These are phyloP conservation scores for Pseudococcus longispinus DNA, from an alignment of 2,888 invertebrate genomes.

Conservation along the genomic window DNA sequence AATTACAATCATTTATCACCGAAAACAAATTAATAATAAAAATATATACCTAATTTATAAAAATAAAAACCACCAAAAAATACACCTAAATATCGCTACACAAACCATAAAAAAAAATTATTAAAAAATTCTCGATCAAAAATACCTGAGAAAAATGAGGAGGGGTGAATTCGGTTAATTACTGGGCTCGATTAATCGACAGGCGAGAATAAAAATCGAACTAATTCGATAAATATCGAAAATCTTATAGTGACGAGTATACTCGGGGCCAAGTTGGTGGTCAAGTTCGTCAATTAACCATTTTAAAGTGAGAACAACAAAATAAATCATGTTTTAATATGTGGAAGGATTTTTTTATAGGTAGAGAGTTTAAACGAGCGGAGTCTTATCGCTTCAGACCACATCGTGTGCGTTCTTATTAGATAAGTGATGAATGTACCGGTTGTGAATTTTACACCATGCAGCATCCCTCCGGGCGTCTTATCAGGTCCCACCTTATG, in stretches of 20 bases:
- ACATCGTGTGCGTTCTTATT: slow-evolving; percentile 56
- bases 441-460: slow-evolving; percentile 56
- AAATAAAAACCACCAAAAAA: background rate
- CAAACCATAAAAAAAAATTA: too few relatives aligned
- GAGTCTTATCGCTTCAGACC: slow-evolving; percentile 53
- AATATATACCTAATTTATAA: background rate
- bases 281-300: slow-evolving; percentile 56
- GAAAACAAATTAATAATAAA: slow-evolving; percentile 16
- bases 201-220: background rate
- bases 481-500: slow-evolving; percentile 56
- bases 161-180: background rate
- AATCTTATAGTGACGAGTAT: slow-evolving; percentile 25
- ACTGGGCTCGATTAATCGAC: background rate
- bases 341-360: slow-evolving; percentile 54
- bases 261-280: slow-evolving; percentile 53
- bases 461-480: slow-evolving; percentile 51
- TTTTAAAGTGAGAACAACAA: slow-evolving; percentile 56
- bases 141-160: too few relatives aligned
- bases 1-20: slow-evolving; percentile 32
- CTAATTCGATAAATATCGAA: slow-evolving; percentile 45
- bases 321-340: slow-evolving; percentile 56
- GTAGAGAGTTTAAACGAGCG: slow-evolving; percentile 43
- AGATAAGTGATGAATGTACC: slow-evolving; percentile 55
- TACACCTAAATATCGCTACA: background rate
- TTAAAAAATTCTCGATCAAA: too few relatives aligned